phyloP scores from a whole-genome alignment of 2,888 invertebrate species.

The Eugnorisma glareosa region DNA sequence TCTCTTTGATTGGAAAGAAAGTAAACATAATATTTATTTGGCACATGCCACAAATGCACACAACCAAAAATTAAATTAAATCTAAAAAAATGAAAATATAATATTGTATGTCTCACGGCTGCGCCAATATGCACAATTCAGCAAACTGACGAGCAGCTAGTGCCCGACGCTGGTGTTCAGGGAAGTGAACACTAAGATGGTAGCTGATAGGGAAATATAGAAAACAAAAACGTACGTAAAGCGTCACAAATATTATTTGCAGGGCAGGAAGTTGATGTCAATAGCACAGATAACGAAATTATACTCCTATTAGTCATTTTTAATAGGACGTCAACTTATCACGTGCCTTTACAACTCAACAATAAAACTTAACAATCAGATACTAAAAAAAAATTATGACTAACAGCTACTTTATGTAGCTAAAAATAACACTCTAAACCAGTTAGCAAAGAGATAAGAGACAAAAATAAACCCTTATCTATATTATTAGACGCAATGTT shows the following conservation, averaged over 20 bases:
- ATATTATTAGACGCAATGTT: constrained; percentile 44
- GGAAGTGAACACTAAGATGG: background rate
- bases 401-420: constrained; percentile 31
- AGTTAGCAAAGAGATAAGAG: constrained; percentile 45
- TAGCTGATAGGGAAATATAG: background rate
- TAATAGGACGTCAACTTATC: background rate
- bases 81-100: too few relatives aligned
- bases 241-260: background rate
- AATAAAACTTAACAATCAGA: background rate
- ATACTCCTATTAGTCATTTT: background rate
- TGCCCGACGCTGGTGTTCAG: too few relatives aligned
- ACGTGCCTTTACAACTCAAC: background rate
- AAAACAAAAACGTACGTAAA: background rate
- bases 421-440: constrained; percentile 55
- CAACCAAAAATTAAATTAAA: too few relatives aligned
- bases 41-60: too few relatives aligned
- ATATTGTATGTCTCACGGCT: too few relatives aligned
- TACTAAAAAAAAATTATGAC: constrained; percentile 17
- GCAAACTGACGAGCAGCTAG: too few relatives aligned
- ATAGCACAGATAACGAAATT: background rate
- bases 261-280: too few relatives aligned
- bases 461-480: constrained; percentile 57
- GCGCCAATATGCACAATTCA: too few relatives aligned
- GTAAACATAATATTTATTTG: too few relatives aligned
- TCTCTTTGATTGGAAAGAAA: too few relatives aligned